phyloP scores from a whole-genome alignment of 2,888 invertebrate species.

The Sesia bembeciformis region DNA sequence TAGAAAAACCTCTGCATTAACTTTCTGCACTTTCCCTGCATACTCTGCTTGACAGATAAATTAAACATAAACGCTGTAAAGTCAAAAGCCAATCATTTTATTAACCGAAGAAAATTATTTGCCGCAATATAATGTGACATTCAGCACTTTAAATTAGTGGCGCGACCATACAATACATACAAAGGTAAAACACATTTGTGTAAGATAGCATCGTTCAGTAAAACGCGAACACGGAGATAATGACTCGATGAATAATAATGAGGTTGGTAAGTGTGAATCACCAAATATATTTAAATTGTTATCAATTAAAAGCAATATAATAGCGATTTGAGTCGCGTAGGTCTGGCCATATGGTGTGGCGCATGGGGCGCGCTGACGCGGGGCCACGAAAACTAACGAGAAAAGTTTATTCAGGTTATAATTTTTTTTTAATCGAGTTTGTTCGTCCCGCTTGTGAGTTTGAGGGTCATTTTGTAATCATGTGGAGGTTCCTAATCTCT shows the following conservation, averaged over 20 bases:
- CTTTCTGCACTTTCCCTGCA: too few relatives aligned
- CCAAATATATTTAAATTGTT: constrained; percentile 75
- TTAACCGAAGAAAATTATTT: too few relatives aligned
- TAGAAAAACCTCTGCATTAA: constrained; percentile 6
- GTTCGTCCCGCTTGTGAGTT: background rate
- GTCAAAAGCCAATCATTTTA: too few relatives aligned
- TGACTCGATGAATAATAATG: constrained; percentile 73
- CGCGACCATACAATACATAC: constrained; percentile 57
- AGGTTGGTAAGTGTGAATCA: constrained; percentile 72
- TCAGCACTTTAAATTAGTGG: constrained; percentile 28
- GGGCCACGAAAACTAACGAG: constrained; percentile 24
- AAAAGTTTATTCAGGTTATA: too few relatives aligned
- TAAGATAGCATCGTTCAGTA: constrained; percentile 56
- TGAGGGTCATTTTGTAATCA: too few relatives aligned
- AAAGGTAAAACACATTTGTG: constrained; percentile 68
- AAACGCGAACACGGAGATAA: constrained; percentile 66
- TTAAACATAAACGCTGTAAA: too few relatives aligned
- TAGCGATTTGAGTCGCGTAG: constrained; percentile 69
- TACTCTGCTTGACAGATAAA: too few relatives aligned
- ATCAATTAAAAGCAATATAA: constrained; percentile 75
- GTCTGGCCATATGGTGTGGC: constrained; percentile 57
- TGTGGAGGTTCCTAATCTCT: too few relatives aligned
- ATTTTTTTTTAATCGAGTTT: too few relatives aligned
- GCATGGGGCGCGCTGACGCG: constrained; percentile 36
- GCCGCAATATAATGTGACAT: too few relatives aligned